Base-by-base conservation (phyloP, 2,113 vertebrate species). In the Tautogolabrus adspersus region DNA sequence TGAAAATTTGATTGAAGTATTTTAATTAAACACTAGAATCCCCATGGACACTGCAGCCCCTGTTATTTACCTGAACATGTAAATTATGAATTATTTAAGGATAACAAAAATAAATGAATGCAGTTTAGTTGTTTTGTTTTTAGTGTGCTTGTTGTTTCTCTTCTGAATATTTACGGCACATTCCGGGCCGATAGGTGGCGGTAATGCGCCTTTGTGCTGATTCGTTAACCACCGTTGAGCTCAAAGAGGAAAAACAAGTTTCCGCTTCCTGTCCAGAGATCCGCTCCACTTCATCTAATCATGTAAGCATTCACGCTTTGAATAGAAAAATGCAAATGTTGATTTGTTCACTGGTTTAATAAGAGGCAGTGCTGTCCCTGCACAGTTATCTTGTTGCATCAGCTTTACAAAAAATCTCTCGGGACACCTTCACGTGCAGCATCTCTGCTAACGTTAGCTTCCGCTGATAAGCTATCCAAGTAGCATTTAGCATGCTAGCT, bases 251-350 rank as follows among this genome's bases (percentile, higher is more conserved):
- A 52, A 19, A 52, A 52, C 7, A 52, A 21, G 10, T 5, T 56
- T 79, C 78, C 73, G 86, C 10, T 90, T 89, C 73, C 84, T 67
- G 66, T 75, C 55, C n/a, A 47, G 44, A 77, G 19, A 57, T 13
- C 59, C 22, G 54, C 75, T 21, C 23, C 26, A 2, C 83, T 21
- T 3, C 80, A 77, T 60, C 88, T 0, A 13, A 55, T 71, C 79
- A 88, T 49, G 88, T 90, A 86, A 88, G 88, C 59, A 56, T 58
- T 49, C 23, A 37, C 47, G 63, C 11, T 51, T 37, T 21, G 6
- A 37, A 2, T 34, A 1, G 6, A 60, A 57, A 6, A n/a, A 0
- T 6, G 2, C n/a, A 4, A 51, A 42, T 8, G 12, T 5, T 54
- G 10, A 63, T 0, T 44, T 19, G 1, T 0, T 0, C 12, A n/a